Base-by-base conservation (phyloP, 2,797 vertebrate genomes). In the Argentina silus region DNA sequence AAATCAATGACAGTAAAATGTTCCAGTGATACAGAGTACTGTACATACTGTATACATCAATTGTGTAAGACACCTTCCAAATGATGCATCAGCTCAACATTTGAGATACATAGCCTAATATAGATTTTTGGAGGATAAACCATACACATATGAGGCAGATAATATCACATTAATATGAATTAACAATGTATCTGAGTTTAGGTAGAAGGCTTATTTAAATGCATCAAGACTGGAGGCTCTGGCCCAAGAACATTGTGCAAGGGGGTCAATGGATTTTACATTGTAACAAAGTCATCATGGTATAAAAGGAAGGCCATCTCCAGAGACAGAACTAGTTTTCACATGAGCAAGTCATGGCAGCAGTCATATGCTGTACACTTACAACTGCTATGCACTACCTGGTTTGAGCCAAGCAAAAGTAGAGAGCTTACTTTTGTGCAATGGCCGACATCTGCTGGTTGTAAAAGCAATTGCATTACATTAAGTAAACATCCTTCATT, bases 401-500 rank as follows among this genome's bases (percentile, higher is more conserved):
- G n/a, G 51, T n/a, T 53, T 53, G 15, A 53, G 51, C 6, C 15
- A 7, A 53, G 51, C 15, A 53, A 53, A n/a, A 17, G 51, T n/a
- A 53, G 15, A 53, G 15, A 53, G 15, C 51, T 7, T 17, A 14
- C 51, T 15, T 53, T 7, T 6, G 11, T 36, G 23, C 57, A 60
- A 60, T 60, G 12, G 50, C 17, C 42, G 57, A 59, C 44, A 72
- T 14, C 70, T 74, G 66, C 53, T 70, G 68, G 67, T 11, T 64
- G 55, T 7, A 5, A 11, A 60, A 77, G 11, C 9, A 56, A 67
- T 12, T 36, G 45, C 55, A 75, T 45, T 59, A 57, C 55, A 75
- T 45, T 59, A 57, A 3, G 15, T 60, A 60, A 45, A 56, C 60
- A 11, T 23, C 66, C 55, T 44, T 23, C 15, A 6, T 21, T 12